Evolutionary conservation across 2,888 invertebrate genomes (phyloP), one percentile per base, ranked within the genome.

Genomic region (Phortica magna): DNA sequence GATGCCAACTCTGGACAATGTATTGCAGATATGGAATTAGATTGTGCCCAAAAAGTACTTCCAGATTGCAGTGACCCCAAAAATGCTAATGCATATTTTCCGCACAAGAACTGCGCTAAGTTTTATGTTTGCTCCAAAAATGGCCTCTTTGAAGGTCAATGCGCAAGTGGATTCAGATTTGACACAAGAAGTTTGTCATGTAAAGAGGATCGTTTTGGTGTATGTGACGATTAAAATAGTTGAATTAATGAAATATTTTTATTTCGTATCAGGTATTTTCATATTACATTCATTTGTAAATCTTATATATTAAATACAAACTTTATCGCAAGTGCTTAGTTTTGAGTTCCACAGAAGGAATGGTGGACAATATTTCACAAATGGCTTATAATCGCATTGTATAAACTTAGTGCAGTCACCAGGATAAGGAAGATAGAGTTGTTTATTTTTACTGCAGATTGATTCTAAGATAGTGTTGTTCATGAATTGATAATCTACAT

Each of bases 321-420:
- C 74, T 71, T 84, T 84, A 64, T 85, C 86, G 67, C 84, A 85
- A 6, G 85, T 84, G 1, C 74, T 73, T 55, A 84, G 55, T 12
- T 78, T 42, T 0, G 84, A 83, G 55, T 85, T 84, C 85, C 85
- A 84, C 22, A 64, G 81, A 3, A 84, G 70, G 71, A 77, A 77
- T 1, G 55, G 53, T 2, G 86, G 84, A 42, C 84, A 84, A 0
- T 5, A 42, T 77, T 81, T 83, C 0, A 85, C 82, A 53, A 84
- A 84, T 1, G 84, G 86, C 5, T 77, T 5, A 53, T 85, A 84
- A 61, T 85, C 84, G 42, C 84, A 84, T 10, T 81, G 83, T 6
- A 84, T 77, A 53, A 81, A 85, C 0, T 70, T 80, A 5, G 72
- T 75, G 53, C 86, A 85, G 53, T 84, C 76, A 0, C 79, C 81